Evolutionary conservation across 1,140 invertebrate species (phyloP).

Genomic region (Cydia splendana): DNA sequence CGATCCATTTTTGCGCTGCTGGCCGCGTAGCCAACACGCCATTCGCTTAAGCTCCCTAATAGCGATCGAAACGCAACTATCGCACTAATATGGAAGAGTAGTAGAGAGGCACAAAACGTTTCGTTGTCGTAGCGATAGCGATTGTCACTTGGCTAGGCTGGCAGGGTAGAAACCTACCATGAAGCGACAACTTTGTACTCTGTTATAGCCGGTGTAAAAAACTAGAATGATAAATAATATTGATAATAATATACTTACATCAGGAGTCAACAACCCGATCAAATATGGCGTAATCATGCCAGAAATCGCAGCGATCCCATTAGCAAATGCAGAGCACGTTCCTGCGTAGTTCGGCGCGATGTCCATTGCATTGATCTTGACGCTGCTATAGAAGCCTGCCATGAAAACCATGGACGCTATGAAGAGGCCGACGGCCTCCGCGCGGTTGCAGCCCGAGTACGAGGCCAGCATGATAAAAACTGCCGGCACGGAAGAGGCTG

Average conservation of each 20-base stretch:
- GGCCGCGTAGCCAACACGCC: no score
- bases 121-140: no score
- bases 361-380: constrained; percentile 91
- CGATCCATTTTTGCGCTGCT: no score
- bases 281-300: constrained; percentile 88
- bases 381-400: constrained; percentile 87
- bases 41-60: no score
- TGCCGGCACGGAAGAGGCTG: constrained; percentile 86
- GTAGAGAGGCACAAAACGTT: no score
- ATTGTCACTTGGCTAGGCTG: no score
- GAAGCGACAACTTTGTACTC: no score
- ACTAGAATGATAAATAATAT: no score
- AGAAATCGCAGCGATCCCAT: constrained; percentile 89
- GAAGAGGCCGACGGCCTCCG: constrained; percentile 82
- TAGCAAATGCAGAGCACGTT: constrained; percentile 91
- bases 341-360: constrained; percentile 91
- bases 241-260: constrained; percentile 78
- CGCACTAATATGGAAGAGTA: no score
- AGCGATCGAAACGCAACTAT: no score
- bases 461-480: constrained; percentile 90
- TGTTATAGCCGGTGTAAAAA: not conserved
- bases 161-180: no score
- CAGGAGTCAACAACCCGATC: constrained; percentile 86
- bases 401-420: constrained; percentile 87
- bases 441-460: constrained; percentile 87